Conservation (phyloP, 1,140 invertebrate species). For the Ditylenchus dipsaci region DNA sequence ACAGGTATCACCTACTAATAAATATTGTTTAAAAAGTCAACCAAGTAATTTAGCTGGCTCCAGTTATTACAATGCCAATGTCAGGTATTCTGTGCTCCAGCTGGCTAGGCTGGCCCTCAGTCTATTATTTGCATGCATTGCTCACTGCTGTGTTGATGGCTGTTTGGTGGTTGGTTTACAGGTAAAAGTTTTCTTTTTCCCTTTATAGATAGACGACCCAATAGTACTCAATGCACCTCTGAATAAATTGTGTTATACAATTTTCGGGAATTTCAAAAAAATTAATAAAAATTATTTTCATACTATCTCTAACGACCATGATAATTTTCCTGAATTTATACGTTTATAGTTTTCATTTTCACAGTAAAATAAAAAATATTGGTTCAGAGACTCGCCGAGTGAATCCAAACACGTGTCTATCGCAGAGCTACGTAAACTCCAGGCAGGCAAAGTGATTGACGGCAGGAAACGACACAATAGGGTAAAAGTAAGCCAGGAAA, state of each 20-base stretch:
- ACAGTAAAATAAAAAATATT: no score
- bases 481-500: constrained; percentile 6
- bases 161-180: constrained; percentile 41
- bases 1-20: constrained; percentile 24
- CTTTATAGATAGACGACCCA: not conserved
- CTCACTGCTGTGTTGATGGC: constrained; percentile 31
- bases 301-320: not conserved
- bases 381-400: constrained; percentile 25
- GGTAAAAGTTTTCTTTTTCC: no score
- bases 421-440: constrained; percentile 29
- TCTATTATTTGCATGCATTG: constrained; percentile 36
- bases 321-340: no score
- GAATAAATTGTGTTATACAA: no score
- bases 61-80: constrained; percentile 27
- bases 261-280: no score
- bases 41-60: constrained; percentile 14
- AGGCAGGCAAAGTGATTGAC: constrained; percentile 35
- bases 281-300: not conserved
- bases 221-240: no score
- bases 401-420: constrained; percentile 23
- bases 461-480: constrained; percentile 27
- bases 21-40: not conserved
- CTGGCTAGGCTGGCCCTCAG: constrained; percentile 10
- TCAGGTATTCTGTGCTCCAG: constrained; percentile 31
- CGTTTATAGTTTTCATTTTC: no score